Evolutionary conservation across 1,140 invertebrate genomes (phyloP).

Genomic region (Gyrodactylus bullatarudis): DNA sequence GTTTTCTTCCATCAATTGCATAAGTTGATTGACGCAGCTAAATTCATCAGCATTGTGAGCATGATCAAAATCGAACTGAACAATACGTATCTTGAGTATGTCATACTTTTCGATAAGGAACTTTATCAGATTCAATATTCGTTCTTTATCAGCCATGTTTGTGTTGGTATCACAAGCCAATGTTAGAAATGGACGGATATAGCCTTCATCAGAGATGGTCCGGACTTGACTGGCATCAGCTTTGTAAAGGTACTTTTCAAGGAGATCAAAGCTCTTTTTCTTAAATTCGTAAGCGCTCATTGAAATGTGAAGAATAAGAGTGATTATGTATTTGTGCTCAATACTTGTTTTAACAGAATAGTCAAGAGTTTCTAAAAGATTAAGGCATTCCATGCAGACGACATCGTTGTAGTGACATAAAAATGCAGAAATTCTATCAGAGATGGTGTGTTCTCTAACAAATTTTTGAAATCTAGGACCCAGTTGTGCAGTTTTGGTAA

Average conservation of each 20-base stretch:
- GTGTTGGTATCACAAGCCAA: not conserved
- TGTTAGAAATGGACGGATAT: not conserved
- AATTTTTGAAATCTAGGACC: not conserved
- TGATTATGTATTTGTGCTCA: not conserved
- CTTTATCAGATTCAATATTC: not conserved
- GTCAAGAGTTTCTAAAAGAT: not conserved
- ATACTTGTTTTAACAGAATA: not conserved
- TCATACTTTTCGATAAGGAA: not conserved
- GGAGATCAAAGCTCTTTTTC: not conserved
- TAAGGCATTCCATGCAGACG: not conserved
- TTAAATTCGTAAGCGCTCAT: not conserved
- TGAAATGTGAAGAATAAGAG: not conserved
- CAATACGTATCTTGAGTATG: not conserved
- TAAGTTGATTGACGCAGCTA: not conserved
- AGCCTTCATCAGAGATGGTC: not conserved
- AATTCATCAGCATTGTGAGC: not conserved
- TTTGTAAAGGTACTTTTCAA: not conserved
- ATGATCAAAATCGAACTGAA: not conserved
- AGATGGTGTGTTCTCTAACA: not conserved
- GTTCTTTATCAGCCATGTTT: not conserved
- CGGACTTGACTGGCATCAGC: not conserved
- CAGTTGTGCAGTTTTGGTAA: not conserved
- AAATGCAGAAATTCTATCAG: not conserved
- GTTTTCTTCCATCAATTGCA: not conserved
- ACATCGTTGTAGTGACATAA: not conserved